Base-by-base conservation (phyloP, 2,113 vertebrate species). In the Phalacrocorax carbo region DNA sequence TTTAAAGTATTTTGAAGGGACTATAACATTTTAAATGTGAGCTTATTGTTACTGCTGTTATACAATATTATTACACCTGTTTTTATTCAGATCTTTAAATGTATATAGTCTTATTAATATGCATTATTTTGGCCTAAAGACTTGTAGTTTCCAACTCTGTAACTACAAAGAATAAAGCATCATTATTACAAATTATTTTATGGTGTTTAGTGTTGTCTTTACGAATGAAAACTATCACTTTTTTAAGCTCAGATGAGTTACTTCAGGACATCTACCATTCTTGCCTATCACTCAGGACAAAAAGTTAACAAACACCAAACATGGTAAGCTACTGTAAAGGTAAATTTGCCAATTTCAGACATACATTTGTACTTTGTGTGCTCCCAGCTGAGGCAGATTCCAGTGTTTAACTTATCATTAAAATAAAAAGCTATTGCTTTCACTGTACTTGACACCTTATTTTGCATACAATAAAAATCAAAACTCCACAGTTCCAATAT, bases 291-390 rank as follows among this genome's bases (percentile, higher is more conserved):
- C 22, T 61, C 49, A 23, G 4, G 11, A 9, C 75, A 54, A 95
- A 51, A 80, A 55, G 0, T 42, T 3, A 44, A 9, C 3, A 12
- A 69, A 8, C 7, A 46, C 0, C 9, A 86, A 86, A 46, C 2
- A 40, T 4, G 3, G 4, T 40, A 70, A 66, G 4, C 54, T 91
- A n/a, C 8, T 66, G 3, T 34, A 42, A 70, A 89, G 12, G 32
- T 15, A 40, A 73, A 44, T 44, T 52, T 89, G 11, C 7, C 36
- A 84, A 29, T 10, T 11, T 81, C 17, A n/a, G 27, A 8, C 4
- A 0, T 58, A 40, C 10, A 17, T 65, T 26, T 80, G 7, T 25
- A 46, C 6, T 55, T 75, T n/a, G 4, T 75, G 4, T 75, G 38
- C 32, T 93, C 32, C n/a, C 5, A 38, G 2, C 2, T 34, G 15